Percentiles rank a stretch among this genome's conserved stretches.
Evolutionary conservation across 2,888 invertebrate genomes (phyloP).

Genomic region (Cynaeus angustus): DNA sequence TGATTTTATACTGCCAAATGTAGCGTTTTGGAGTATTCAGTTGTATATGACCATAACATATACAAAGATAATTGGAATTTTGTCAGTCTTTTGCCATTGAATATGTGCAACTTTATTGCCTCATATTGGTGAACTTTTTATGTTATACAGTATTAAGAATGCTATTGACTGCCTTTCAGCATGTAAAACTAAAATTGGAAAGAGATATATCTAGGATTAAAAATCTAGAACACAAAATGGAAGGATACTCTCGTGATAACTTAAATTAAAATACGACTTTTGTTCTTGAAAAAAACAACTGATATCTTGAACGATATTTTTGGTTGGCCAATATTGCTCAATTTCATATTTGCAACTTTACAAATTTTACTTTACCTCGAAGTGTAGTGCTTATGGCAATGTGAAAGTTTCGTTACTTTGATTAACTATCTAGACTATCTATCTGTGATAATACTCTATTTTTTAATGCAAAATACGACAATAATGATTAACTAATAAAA

Average conservation of each 20-base stretch:
- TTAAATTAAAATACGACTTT: constrained; percentile 1
- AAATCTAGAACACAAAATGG: neutral
- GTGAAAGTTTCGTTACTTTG: too few species aligned
- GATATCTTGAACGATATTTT: neutral
- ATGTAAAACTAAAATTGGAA: neutral
- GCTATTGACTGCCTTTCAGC: neutral
- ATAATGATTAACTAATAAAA: too few species aligned
- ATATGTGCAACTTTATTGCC: neutral
- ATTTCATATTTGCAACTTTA: neutral
- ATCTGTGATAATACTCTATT: too few species aligned
- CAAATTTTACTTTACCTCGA: neutral
- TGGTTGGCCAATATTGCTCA: constrained; percentile 9
- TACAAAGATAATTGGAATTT: neutral
- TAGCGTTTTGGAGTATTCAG: neutral
- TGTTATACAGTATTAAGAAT: neutral
- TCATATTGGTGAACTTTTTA: neutral
- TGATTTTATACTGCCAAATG: neutral
- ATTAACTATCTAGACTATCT: too few species aligned
- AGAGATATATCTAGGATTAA: neutral
- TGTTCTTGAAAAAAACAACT: neutral
- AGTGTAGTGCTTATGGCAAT: too few species aligned
- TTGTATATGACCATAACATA: neutral
- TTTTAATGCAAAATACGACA: too few species aligned
- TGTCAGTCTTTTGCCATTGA: neutral
- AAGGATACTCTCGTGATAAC: too few species aligned